These are phyloP conservation scores for Athripsodes cinereus DNA, from an alignment of 2,888 invertebrate genomes.

Conservation along the genomic window DNA sequence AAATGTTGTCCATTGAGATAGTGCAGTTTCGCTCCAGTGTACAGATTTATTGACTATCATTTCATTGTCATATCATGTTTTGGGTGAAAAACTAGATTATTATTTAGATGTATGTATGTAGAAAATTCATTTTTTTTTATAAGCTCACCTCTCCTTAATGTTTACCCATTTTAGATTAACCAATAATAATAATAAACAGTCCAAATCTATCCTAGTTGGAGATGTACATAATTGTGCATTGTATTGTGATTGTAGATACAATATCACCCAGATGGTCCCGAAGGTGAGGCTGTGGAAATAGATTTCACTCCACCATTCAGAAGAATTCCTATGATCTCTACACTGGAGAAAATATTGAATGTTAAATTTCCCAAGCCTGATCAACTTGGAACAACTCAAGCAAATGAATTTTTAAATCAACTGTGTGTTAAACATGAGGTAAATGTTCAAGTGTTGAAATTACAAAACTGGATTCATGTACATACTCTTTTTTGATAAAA, in stretches of 20 bases:
- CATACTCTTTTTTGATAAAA: background rate
- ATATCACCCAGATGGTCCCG: conserved; percentile 90
- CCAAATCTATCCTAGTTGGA: too few relatives aligned
- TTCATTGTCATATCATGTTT: too few relatives aligned
- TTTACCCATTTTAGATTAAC: background rate
- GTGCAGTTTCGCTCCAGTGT: too few relatives aligned
- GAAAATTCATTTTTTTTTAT: too few relatives aligned
- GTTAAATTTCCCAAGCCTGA: conserved; percentile 69
- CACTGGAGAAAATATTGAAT: conserved; percentile 75
- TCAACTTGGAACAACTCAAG: conserved; percentile 59
- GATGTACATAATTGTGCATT: background rate
- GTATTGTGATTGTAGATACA: conserved; percentile 39
- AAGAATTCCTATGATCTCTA: conserved; percentile 84
- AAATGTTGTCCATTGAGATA: too few relatives aligned
- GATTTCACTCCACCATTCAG: conserved; percentile 98
- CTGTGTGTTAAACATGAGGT: conserved; percentile 52
- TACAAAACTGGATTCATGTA: background rate
- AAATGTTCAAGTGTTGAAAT: too few relatives aligned
- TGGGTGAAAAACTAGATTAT: too few relatives aligned
- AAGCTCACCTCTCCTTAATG: background rate
- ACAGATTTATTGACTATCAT: too few relatives aligned
- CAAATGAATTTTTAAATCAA: conserved; percentile 71
- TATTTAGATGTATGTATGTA: too few relatives aligned
- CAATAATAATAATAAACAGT: too few relatives aligned
- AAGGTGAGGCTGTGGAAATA: conserved; percentile 73